phyloP scores from a whole-genome alignment of 2,113 vertebrate genomes.

The Barbus barbus region DNA sequence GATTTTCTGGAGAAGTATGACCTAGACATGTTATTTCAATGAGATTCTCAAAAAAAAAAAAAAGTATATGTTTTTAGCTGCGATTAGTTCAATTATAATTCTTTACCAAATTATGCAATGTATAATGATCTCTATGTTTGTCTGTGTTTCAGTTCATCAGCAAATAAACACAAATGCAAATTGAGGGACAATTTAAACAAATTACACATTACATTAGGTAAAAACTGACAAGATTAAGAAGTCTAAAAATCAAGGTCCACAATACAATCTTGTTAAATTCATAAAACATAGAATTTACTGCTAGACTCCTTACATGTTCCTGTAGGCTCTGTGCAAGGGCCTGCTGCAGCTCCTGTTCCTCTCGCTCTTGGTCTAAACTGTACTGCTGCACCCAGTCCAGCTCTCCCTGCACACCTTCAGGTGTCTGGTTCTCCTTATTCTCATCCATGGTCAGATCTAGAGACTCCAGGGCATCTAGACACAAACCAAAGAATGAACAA shows the following conservation, averaged over 20 bases:
- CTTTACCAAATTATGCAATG: too few species aligned
- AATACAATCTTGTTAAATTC: not conserved
- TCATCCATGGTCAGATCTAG: constrained; percentile 89
- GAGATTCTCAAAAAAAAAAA: too few species aligned
- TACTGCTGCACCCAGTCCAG: constrained; percentile 96
- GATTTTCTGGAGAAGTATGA: not conserved
- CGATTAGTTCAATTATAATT: too few species aligned
- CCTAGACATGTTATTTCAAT: not conserved
- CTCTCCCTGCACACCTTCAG: constrained; percentile 86
- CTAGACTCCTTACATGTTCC: constrained; percentile 84
- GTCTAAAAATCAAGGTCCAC: too few species aligned
- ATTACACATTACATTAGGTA: too few species aligned
- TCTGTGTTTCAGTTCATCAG: too few species aligned
- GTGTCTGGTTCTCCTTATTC: constrained; percentile 99
- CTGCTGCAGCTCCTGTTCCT: constrained; percentile 97
- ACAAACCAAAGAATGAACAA: not conserved
- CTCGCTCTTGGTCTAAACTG: constrained; percentile 89
- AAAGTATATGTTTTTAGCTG: too few species aligned
- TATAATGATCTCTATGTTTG: too few species aligned
- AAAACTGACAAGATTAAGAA: too few species aligned
- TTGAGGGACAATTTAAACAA: too few species aligned
- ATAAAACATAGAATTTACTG: not conserved
- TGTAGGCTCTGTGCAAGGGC: constrained; percentile 96
- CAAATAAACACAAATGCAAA: too few species aligned
- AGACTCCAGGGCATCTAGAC: constrained; percentile 70